These are phyloP conservation scores for Kudoa iwatai DNA, from an alignment of 30 jellyfish, hydroid and myxozoan genomes.

Conservation along the genomic window DNA sequence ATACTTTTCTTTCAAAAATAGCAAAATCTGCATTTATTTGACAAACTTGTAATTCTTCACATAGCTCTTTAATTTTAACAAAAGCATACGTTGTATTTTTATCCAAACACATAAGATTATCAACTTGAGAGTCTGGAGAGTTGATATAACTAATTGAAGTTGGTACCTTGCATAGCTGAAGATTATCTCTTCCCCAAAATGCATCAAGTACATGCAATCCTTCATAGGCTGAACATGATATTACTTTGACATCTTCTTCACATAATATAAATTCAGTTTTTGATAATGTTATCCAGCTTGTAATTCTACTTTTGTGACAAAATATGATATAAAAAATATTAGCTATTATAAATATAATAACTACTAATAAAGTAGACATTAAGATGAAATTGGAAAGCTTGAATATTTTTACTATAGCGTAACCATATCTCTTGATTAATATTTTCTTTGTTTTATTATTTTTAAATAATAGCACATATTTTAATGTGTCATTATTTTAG, in stretches of 20 bases:
- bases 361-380: no score
- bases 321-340: no score
- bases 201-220: constrained; percentile 33
- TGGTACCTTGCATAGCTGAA: constrained; percentile 20
- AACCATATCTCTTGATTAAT: no score
- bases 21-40: constrained; percentile 10
- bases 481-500: no score
- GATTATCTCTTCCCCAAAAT: constrained; percentile 75
- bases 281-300: no score
- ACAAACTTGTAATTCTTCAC: constrained; percentile 26
- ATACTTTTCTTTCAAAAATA: constrained; percentile 30
- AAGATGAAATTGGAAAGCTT: no score
- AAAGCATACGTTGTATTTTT: constrained; percentile 16
- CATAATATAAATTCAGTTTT: no score
- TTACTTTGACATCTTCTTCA: constrained; percentile 20
- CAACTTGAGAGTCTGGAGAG: constrained; percentile 6
- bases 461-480: no score
- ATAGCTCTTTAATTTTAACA: constrained; percentile 16
- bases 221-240: constrained; percentile 35
- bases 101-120: constrained; percentile 39
- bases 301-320: no score
- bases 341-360: no score
- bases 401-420: no score
- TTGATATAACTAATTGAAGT: constrained; percentile 12
- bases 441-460: no score